Conservation (phyloP, 2,797 vertebrate species). For the Gymnoscopelus braueri region DNA sequence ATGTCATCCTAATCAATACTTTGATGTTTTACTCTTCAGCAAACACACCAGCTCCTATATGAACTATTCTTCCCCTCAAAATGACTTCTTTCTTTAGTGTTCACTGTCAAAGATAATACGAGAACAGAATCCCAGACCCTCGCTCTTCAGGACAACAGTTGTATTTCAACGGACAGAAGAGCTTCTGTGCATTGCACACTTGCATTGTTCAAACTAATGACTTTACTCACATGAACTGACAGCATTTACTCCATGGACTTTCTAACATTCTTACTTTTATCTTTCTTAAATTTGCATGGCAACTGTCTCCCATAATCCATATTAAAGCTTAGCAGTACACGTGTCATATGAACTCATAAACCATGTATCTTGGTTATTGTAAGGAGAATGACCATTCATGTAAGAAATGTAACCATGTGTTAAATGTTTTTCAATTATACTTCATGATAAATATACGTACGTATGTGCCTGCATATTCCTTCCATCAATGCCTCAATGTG, state of each 20-base stretch:
- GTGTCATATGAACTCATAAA: constrained; percentile 60
- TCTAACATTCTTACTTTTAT: constrained; percentile 56
- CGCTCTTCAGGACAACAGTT: constrained; percentile 47
- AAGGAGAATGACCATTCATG: constrained; percentile 55
- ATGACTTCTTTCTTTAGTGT: constrained; percentile 20
- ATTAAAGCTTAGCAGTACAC: constrained; percentile 64
- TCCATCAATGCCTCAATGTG: constrained; percentile 72
- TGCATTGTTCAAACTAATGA: constrained; percentile 40
- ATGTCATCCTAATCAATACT: constrained; percentile 45
- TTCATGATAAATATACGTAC: constrained; percentile 63
- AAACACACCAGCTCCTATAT: constrained; percentile 29
- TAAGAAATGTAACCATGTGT: constrained; percentile 62
- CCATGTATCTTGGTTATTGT: constrained; percentile 60
- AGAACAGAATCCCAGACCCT: constrained; percentile 30
- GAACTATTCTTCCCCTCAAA: constrained; percentile 25
- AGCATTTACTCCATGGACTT: constrained; percentile 52
- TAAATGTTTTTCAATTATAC: constrained; percentile 69
- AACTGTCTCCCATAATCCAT: constrained; percentile 61
- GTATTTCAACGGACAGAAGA: constrained; percentile 31
- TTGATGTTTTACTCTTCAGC: constrained; percentile 28
- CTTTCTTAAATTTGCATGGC: constrained; percentile 67
- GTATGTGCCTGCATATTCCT: constrained; percentile 73
- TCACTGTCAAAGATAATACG: constrained; percentile 28
- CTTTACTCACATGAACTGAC: constrained; percentile 47
- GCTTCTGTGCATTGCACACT: constrained; percentile 48